These are phyloP conservation scores for Podabrus alpinus DNA, from an alignment of 2,888 invertebrate species.

Conservation along the genomic window DNA sequence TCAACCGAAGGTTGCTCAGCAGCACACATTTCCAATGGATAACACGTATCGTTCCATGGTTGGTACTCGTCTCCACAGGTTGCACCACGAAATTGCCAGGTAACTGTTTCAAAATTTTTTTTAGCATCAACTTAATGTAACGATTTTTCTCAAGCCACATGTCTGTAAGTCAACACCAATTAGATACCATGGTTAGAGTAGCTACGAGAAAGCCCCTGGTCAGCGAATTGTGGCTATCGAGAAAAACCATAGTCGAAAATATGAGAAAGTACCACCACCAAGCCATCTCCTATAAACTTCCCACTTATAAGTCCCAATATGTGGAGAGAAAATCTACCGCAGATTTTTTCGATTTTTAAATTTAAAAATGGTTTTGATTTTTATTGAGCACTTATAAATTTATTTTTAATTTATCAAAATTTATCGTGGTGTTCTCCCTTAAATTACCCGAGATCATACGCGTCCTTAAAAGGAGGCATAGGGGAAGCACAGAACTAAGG, in stretches of 20 bases:
- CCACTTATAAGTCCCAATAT: not conserved
- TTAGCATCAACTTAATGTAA: not conserved
- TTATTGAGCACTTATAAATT: too few relatives aligned
- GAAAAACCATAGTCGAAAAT: not conserved
- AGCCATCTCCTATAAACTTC: not conserved
- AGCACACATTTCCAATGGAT: constrained; percentile 20
- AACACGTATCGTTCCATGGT: constrained; percentile 29
- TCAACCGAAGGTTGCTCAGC: not conserved
- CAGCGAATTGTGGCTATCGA: not conserved
- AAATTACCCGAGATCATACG: too few relatives aligned
- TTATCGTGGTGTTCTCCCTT: too few relatives aligned
- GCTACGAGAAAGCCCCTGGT: not conserved
- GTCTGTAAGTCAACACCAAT: not conserved
- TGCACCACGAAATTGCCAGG: constrained; percentile 29
- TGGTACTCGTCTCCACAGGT: constrained; percentile 23
- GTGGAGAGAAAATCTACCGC: not conserved
- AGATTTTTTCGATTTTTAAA: not conserved
- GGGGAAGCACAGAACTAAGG: too few relatives aligned
- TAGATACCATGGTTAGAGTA: not conserved
- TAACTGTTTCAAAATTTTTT: not conserved
- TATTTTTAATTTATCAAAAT: too few relatives aligned
- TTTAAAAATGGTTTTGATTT: not conserved
- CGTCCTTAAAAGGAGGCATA: too few relatives aligned
- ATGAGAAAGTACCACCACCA: not conserved
- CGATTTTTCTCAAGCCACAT: not conserved